Evolutionary conservation across 2,797 vertebrate species (phyloP).

Genomic region (Tadarida brasiliensis): DNA sequence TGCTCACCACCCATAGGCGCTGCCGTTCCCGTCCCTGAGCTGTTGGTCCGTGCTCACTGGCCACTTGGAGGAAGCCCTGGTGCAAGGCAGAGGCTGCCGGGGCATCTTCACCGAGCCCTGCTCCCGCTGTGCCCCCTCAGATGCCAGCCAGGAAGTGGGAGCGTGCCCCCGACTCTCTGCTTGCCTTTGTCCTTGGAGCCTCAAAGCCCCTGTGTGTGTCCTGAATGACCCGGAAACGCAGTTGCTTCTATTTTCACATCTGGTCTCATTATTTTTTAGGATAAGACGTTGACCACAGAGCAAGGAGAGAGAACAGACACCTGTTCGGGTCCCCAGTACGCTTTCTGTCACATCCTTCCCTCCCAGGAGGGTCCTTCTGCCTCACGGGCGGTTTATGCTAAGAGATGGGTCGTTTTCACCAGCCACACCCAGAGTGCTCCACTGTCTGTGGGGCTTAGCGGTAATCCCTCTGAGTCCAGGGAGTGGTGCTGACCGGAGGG

Average conservation of each 20-base stretch:
- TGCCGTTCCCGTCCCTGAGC: background rate
- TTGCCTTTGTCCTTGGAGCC: background rate
- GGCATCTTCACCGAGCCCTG: accelerated
- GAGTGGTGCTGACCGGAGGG: background rate
- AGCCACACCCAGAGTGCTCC: background rate
- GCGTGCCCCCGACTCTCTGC: background rate
- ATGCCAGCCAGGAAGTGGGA: background rate
- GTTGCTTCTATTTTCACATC: background rate
- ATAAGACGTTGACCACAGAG: background rate
- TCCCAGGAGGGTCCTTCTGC: background rate
- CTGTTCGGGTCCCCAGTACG: background rate
- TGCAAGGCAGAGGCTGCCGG: no score
- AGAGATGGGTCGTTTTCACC: background rate
- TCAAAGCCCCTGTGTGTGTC: background rate
- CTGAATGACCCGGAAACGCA: background rate
- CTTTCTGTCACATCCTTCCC: background rate
- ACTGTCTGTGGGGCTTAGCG: background rate
- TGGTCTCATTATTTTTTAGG: background rate
- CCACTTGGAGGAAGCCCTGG: background rate
- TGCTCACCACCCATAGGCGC: background rate
- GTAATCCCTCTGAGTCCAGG: background rate
- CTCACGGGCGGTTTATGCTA: background rate
- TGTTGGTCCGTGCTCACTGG: background rate
- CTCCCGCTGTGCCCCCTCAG: background rate
- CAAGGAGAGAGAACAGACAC: background rate